These are phyloP conservation scores for Chaetodon trifascialis DNA, from an alignment of 2,113 vertebrate species.

Conservation along the genomic window DNA sequence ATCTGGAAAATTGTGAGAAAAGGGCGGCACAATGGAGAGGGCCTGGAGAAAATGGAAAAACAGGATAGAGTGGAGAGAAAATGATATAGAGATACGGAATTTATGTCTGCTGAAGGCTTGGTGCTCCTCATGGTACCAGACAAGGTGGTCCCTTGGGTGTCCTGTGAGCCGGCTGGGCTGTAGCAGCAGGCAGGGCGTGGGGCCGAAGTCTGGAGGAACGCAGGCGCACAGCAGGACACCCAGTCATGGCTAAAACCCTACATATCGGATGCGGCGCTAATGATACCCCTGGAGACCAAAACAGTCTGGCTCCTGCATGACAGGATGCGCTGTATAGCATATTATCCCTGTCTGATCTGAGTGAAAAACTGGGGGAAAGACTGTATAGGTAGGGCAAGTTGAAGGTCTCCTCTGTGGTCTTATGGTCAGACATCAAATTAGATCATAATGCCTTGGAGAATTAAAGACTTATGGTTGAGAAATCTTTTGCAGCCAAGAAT, in stretches of 20 bases:
- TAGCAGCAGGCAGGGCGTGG: conserved; percentile 50
- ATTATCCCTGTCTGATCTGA: conserved; percentile 46
- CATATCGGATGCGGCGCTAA: conserved; percentile 70
- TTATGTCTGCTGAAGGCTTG: conserved; percentile 53
- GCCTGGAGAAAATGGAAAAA: conserved; percentile 37
- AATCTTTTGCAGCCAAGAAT: background rate
- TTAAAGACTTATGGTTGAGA: background rate
- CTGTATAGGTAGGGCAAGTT: conserved; percentile 18
- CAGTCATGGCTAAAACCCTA: conserved; percentile 61
- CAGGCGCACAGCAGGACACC: conserved; percentile 56
- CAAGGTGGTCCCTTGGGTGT: conserved; percentile 61
- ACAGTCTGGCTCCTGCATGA: conserved; percentile 64
- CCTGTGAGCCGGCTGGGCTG: conserved; percentile 46
- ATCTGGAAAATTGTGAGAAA: conserved; percentile 67
- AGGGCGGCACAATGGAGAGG: conserved; percentile 31
- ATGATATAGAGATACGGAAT: conserved; percentile 37
- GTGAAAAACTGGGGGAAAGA: background rate
- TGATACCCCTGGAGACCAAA: conserved; percentile 74
- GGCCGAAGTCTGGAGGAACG: conserved; percentile 48
- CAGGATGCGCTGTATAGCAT: conserved; percentile 38
- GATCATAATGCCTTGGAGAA: conserved; percentile 24
- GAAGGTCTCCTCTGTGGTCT: conserved; percentile 29
- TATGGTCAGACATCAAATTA: conserved; percentile 12
- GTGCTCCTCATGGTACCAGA: conserved; percentile 52
- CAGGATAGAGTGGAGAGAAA: conserved; percentile 13